Base-by-base conservation (phyloP, 2,113 vertebrate species). In the Hydropotes inermis region DNA sequence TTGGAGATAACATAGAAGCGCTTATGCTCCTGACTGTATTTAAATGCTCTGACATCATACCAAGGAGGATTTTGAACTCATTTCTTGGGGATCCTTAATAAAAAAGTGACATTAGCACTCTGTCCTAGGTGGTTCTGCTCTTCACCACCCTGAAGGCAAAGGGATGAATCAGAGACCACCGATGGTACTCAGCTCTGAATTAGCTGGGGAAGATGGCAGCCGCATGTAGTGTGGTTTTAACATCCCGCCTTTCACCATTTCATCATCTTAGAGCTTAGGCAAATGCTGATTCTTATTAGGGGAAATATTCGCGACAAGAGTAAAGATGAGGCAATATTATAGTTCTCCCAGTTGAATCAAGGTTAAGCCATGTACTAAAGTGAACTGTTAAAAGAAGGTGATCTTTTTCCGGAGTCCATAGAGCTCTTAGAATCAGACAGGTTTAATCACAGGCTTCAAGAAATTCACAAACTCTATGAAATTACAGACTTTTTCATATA, bases 331-430 rank as follows among this genome's bases (percentile, higher is more conserved):
- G 58, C 55, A 60, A 2, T 90, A 91, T 45, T 6, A 1, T 93
- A 96, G 33, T 16, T 81, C 92, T 86, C 47, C 58, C 45, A 21
- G 2, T 60, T 93, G 30, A 4, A 76, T 97, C 90, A 52, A 70
- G 83, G 89, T 96, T 98, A 97, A 87, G 89, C 94, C 52, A 19
- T 76, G 50, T 58, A 61, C 50, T 52, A 74, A 92, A 92, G 89
- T 39, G 30, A 98, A 58, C 96, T 28, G 7, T 61, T 64, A 76
- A 91, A 52, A 89, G 64, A 86, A 57, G 30, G 3, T 19, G 3
- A 12, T 78, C 89, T 93, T 89, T 82, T 33, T 93, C n/a, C 43
- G 16, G 43, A 30, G 8, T 61, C 47, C 33, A 17, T 21, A 17
- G 95, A 64, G 55, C 79, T 81, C n/a, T 74, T 55, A 43, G 7